Conservation (phyloP, 2,797 vertebrate genomes). For the Enteromius treurensis region DNA sequence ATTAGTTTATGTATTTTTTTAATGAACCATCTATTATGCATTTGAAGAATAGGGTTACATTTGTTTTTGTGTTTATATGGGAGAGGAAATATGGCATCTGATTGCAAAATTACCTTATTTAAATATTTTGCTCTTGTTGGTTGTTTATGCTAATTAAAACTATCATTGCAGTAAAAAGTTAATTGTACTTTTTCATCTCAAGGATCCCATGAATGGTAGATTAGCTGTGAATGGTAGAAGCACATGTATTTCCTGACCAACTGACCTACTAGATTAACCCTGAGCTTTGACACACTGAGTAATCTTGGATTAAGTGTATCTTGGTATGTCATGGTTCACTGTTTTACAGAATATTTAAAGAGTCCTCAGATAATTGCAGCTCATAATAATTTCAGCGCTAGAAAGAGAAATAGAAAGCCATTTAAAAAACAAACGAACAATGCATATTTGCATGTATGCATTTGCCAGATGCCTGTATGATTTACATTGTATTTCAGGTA, state of each 20-base stretch:
- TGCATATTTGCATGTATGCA: neutral
- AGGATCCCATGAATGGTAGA: slow-evolving; percentile 1
- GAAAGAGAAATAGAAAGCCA: neutral
- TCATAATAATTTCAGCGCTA: neutral
- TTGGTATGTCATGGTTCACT: neutral
- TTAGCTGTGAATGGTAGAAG: slow-evolving; percentile 1
- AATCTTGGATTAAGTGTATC: slow-evolving; percentile 31
- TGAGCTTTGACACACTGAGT: slow-evolving; percentile 16
- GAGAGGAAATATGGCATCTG: neutral
- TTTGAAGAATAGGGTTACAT: neutral
- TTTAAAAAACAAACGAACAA: neutral
- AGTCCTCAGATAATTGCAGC: neutral
- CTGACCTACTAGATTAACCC: slow-evolving; percentile 32
- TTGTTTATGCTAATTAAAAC: neutral
- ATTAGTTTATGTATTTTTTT: too few species aligned
- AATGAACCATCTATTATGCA: neutral
- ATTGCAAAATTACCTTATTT: neutral
- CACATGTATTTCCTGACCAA: neutral
- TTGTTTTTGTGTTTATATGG: neutral
- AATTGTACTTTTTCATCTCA: neutral
- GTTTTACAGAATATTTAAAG: neutral
- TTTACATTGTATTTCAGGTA: neutral
- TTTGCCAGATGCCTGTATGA: neutral
- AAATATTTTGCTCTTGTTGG: neutral
- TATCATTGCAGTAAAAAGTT: neutral